phyloP scores from a whole-genome alignment of 2,888 invertebrate species.

The Trichogramma dendrolimi region DNA sequence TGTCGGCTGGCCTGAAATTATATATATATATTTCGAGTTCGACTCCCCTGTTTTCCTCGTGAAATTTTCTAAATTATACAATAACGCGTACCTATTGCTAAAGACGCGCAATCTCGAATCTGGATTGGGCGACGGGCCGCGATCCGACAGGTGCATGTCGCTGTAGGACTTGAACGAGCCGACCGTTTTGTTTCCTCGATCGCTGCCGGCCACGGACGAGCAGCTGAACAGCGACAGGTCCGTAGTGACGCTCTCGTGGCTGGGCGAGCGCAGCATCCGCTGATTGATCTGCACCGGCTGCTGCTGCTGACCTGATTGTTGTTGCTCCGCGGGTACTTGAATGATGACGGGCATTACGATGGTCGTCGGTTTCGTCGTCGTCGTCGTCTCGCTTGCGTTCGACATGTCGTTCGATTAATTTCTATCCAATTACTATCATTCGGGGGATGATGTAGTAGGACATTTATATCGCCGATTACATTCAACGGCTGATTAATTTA shows the following conservation, averaged over 20 bases:
- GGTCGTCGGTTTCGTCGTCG: background rate
- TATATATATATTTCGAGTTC: background rate
- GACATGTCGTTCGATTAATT: conserved; percentile 35
- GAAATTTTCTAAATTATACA: background rate
- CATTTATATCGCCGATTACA: background rate
- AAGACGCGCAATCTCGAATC: conserved; percentile 54
- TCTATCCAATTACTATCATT: background rate
- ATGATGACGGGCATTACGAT: conserved; percentile 14
- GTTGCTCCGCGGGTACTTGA: background rate
- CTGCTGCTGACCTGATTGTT: conserved; percentile 22
- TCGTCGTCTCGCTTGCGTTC: conserved; percentile 35
- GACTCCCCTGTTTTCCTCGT: background rate
- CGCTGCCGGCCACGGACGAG: conserved; percentile 63
- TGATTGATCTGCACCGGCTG: conserved; percentile 55
- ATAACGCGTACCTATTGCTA: conserved; percentile 40
- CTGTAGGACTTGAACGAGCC: conserved; percentile 56
- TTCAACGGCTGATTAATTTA: background rate
- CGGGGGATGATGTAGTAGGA: background rate
- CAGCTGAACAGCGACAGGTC: conserved; percentile 76
- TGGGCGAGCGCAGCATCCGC: conserved; percentile 71
- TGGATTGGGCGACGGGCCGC: conserved; percentile 72
- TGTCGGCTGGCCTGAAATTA: conserved; percentile 56
- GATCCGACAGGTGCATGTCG: conserved; percentile 52
- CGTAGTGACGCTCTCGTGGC: conserved; percentile 79
- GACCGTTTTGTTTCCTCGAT: conserved; percentile 50